These are phyloP conservation scores for Leptinotarsa texana DNA, from an alignment of 1,140 invertebrate genomes.

Conservation along the genomic window DNA sequence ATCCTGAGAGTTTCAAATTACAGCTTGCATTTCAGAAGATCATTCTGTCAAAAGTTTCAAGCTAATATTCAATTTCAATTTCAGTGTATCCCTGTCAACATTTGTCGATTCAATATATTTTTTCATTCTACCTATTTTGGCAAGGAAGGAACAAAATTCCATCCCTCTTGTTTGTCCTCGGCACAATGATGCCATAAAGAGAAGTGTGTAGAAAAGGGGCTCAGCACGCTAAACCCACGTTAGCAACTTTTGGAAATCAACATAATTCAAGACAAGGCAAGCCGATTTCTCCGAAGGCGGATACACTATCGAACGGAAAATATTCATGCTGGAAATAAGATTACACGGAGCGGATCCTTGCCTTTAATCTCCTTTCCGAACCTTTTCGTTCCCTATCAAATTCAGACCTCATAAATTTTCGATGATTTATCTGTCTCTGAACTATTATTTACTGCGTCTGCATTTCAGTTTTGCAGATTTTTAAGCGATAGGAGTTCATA, in stretches of 20 bases:
- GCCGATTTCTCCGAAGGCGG: constrained; percentile 14
- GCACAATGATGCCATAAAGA: background rate
- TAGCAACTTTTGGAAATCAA: constrained; percentile 8
- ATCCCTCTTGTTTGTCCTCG: too few relatives aligned
- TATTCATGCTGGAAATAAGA: constrained; percentile 43
- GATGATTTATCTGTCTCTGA: constrained; percentile 16
- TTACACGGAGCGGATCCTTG: constrained; percentile 35
- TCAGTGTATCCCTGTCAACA: too few relatives aligned
- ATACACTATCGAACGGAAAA: constrained; percentile 35
- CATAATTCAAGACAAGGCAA: constrained; percentile 11
- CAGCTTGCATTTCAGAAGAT: too few relatives aligned
- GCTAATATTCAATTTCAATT: too few relatives aligned
- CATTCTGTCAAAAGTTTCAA: too few relatives aligned
- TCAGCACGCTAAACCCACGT: background rate
- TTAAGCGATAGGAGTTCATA: too few relatives aligned
- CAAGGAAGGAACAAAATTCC: too few relatives aligned
- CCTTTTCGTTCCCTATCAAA: constrained; percentile 12
- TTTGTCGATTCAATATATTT: too few relatives aligned
- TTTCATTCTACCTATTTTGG: too few relatives aligned
- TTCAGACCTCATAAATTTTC: constrained; percentile 27
- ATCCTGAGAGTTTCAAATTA: too few relatives aligned
- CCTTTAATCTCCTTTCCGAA: constrained; percentile 40
- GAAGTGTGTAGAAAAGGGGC: background rate
- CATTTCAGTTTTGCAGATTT: too few relatives aligned
- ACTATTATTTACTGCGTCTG: background rate